Evolutionary conservation across 2,888 invertebrate genomes (phyloP).

Genomic region (Temnothorax unifasciatus): DNA sequence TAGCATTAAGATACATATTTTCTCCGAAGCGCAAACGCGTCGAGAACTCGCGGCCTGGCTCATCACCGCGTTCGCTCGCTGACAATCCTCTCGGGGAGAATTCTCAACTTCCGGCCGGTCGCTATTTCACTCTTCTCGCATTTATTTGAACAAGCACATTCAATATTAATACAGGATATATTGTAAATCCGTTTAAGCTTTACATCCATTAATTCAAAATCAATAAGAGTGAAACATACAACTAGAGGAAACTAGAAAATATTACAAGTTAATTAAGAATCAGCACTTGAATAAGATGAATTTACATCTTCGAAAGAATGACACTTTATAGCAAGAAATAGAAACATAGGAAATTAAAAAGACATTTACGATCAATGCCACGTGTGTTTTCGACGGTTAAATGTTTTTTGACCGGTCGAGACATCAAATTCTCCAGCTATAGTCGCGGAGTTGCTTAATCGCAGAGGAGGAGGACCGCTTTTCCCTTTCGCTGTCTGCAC

Average conservation of each 20-base stretch:
- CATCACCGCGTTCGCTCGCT: background rate
- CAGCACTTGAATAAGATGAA: background rate
- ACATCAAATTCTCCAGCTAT: slow-evolving; percentile 21
- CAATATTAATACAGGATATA: background rate
- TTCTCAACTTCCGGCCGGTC: slow-evolving; percentile 2
- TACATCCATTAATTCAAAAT: background rate
- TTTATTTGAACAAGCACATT: background rate
- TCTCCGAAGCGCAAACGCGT: slow-evolving; percentile 39
- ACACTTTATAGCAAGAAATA: background rate
- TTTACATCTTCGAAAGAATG: background rate
- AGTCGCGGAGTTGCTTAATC: slow-evolving; percentile 66
- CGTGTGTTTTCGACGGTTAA: slow-evolving; percentile 47
- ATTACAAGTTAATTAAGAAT: slow-evolving; percentile 1
- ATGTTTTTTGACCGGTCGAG: slow-evolving; percentile 39
- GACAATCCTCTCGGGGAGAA: slow-evolving; percentile 25
- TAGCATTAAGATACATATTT: slow-evolving; percentile 54
- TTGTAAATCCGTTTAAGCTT: background rate
- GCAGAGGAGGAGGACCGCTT: slow-evolving; percentile 43
- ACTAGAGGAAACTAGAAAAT: background rate
- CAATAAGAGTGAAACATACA: background rate
- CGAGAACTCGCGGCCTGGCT: slow-evolving; percentile 14
- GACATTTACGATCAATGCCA: background rate
- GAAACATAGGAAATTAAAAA: background rate
- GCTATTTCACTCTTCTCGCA: background rate
- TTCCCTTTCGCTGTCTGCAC: slow-evolving; percentile 43